phyloP scores from a whole-genome alignment of 2,888 invertebrate species.

The Loripinus fragilis region DNA sequence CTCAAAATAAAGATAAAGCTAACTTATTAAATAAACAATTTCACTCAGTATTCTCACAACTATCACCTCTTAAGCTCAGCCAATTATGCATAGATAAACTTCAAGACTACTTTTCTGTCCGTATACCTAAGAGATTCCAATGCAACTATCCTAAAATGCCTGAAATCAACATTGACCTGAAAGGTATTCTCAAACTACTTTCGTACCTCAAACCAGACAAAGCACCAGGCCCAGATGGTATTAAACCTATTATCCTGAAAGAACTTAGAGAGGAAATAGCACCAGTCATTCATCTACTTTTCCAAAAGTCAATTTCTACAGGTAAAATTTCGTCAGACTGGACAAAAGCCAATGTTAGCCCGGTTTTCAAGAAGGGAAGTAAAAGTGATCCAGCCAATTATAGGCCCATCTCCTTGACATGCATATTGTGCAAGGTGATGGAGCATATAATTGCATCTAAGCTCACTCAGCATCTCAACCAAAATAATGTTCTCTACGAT shows the following conservation, averaged over 20 bases:
- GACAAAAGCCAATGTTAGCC: not conserved
- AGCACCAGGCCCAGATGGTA: not conserved
- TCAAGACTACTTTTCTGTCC: not conserved
- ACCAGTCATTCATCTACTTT: not conserved
- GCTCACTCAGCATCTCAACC: not conserved
- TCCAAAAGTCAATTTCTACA: not conserved
- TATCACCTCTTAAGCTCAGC: not conserved
- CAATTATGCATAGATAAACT: not conserved
- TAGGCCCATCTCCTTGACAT: conserved; percentile 29
- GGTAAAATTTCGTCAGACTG: not conserved
- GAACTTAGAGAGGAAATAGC: not conserved
- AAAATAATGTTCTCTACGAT: not conserved
- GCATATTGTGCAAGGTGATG: conserved; percentile 25
- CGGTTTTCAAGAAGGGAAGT: conserved; percentile 31
- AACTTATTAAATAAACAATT: not conserved
- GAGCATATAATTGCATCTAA: conserved; percentile 17
- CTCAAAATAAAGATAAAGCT: not conserved
- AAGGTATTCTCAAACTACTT: not conserved
- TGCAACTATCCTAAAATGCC: not conserved
- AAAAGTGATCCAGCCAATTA: conserved; percentile 29
- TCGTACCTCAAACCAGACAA: not conserved
- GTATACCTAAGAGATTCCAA: not conserved
- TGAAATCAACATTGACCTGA: not conserved
- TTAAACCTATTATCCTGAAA: not conserved
- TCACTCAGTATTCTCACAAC: not conserved